phyloP scores from a whole-genome alignment of 2,113 vertebrate species.

The Pontoporia blainvillei region DNA sequence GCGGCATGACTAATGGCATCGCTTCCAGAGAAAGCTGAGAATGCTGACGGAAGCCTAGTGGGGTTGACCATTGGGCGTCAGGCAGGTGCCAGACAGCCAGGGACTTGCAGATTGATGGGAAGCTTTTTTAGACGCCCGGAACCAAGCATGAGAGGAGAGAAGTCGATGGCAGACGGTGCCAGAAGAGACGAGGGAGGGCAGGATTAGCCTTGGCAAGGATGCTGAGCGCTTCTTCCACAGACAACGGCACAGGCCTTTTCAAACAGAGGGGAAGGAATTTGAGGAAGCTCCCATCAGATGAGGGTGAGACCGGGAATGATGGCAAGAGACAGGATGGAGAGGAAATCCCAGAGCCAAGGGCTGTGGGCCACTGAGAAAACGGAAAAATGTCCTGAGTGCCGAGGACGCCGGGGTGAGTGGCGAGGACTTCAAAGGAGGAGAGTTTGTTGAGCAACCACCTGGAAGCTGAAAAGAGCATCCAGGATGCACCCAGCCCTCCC shows the following conservation, averaged over 20 bases:
- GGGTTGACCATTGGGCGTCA: not conserved
- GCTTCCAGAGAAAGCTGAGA: not conserved
- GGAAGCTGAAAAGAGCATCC: not conserved
- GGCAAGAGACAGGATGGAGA: not conserved
- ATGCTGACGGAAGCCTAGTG: not conserved
- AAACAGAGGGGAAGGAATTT: not conserved
- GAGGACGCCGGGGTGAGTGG: accelerated
- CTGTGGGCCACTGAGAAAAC: not conserved
- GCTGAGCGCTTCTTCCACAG: not conserved
- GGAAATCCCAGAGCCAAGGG: not conserved
- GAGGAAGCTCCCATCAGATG: not conserved
- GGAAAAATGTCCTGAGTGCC: not conserved
- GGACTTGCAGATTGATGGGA: not conserved
- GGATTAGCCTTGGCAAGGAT: not conserved
- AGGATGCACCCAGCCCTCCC: not conserved
- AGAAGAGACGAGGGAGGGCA: not conserved
- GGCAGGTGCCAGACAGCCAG: not conserved
- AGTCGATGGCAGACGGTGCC: not conserved
- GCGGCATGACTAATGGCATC: accelerated
- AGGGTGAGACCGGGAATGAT: not conserved
- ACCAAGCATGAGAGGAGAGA: not conserved
- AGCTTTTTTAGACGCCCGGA: not conserved
- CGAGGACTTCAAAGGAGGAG: not conserved
- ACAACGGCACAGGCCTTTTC: not conserved
- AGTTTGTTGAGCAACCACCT: too few species aligned